Conservation (phyloP, 1,140 invertebrate genomes). For the Nasonia longicornis region DNA sequence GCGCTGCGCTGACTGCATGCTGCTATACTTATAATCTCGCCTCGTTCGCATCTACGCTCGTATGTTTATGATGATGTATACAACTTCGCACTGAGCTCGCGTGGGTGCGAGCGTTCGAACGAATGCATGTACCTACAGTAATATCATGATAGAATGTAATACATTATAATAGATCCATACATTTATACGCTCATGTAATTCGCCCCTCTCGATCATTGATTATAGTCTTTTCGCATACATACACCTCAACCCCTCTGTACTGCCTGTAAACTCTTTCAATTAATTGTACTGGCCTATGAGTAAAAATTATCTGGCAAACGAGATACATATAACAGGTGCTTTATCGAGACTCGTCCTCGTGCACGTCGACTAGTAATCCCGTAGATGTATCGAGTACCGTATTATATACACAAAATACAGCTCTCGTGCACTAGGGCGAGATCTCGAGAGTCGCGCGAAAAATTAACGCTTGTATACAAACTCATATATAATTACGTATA, state of each 20-base stretch:
- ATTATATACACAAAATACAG: too few relatives aligned
- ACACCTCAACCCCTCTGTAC: neutral
- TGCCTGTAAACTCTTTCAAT: neutral
- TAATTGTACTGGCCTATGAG: neutral
- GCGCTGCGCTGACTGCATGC: neutral
- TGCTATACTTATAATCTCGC: neutral
- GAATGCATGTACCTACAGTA: neutral
- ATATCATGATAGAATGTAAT: neutral
- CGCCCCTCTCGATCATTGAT: neutral
- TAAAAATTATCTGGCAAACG: neutral
- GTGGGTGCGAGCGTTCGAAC: neutral
- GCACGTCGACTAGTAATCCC: too few relatives aligned
- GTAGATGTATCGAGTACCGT: too few relatives aligned
- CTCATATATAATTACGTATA: conserved; percentile 11
- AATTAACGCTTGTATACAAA: neutral
- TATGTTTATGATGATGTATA: neutral
- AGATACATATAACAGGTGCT: neutral
- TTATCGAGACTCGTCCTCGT: neutral
- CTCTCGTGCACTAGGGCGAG: neutral
- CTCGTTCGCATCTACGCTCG: neutral
- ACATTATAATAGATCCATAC: neutral
- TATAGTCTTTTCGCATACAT: neutral
- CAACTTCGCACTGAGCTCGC: neutral
- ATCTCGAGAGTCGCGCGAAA: neutral
- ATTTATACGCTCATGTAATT: conserved; percentile 1